A percentile compares a stretch with the other conserved stretches of the same genome.
Conservation (phyloP, 1,140 invertebrate species). For the Apis laboriosa region DNA sequence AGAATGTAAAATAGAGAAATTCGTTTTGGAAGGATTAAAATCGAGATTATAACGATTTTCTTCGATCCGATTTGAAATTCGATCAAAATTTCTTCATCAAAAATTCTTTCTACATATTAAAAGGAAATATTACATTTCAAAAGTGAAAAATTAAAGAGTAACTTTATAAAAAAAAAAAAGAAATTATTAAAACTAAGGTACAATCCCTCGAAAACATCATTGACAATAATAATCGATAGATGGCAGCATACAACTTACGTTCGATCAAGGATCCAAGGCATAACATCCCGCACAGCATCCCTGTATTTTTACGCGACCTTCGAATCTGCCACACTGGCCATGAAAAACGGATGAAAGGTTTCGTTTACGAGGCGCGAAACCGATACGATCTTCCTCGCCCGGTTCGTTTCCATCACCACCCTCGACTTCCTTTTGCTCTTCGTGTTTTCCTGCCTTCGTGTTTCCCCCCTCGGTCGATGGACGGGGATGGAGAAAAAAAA, state of each 20-base stretch:
- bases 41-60: no score
- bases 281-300: slow-evolving; percentile 20
- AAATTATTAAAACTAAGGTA: no score
- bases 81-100: no score
- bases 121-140: no score
- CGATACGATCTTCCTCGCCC: slow-evolving; percentile 35
- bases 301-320: slow-evolving; percentile 9
- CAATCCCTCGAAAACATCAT: background rate
- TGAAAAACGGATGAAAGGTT: slow-evolving; percentile 40
- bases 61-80: no score
- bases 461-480: slow-evolving; percentile 9
- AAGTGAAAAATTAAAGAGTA: no score
- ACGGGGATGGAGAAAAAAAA: background rate
- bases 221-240: background rate
- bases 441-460: background rate
- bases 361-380: slow-evolving; percentile 50
- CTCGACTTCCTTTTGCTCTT: background rate
- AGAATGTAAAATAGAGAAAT: no score
- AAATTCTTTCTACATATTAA: no score
- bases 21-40: no score
- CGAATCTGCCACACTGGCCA: slow-evolving; percentile 18
- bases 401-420: slow-evolving; percentile 32
- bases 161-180: no score
- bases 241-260: background rate
- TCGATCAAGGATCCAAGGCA: background rate